Conservation (phyloP, 2,888 invertebrate genomes). For the Drosophila nr. medialis region DNA sequence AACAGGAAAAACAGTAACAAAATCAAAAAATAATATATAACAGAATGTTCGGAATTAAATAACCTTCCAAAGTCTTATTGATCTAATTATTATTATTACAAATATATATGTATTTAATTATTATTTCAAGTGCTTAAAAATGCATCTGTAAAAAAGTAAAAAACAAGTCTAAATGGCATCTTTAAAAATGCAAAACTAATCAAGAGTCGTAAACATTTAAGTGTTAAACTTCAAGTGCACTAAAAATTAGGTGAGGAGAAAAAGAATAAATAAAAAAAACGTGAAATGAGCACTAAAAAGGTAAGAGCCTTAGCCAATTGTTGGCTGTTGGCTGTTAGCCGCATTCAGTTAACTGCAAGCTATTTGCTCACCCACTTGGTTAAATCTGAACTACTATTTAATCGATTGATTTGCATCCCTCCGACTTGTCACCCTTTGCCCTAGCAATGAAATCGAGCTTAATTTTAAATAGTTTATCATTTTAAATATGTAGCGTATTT, state of each 20-base stretch:
- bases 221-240: conserved; percentile 27
- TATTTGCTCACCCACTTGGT: conserved; percentile 16
- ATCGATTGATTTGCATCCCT: conserved; percentile 30
- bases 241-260: conserved; percentile 2
- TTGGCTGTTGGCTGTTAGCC: not conserved
- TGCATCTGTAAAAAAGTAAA: not conserved
- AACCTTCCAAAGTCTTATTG: not conserved
- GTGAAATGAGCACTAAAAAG: conserved; percentile 1
- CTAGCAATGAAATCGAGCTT: conserved; percentile 9
- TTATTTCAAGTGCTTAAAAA: not conserved
- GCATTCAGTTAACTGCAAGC: not conserved
- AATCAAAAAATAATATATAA: not conserved
- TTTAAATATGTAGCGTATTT: not conserved
- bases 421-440: not conserved
- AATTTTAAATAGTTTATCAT: not conserved
- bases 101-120: too few species aligned
- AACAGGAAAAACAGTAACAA: not conserved
- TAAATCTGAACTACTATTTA: not conserved
- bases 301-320: conserved; percentile 13
- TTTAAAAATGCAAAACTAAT: conserved; percentile 32
- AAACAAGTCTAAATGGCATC: conserved; percentile 7
- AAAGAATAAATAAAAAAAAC: not conserved
- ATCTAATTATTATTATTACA: not conserved
- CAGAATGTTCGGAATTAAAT: not conserved
- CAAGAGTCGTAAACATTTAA: conserved; percentile 33